Conservation (phyloP, 2,113 vertebrate genomes). For the Neotragus pygmaeus region DNA sequence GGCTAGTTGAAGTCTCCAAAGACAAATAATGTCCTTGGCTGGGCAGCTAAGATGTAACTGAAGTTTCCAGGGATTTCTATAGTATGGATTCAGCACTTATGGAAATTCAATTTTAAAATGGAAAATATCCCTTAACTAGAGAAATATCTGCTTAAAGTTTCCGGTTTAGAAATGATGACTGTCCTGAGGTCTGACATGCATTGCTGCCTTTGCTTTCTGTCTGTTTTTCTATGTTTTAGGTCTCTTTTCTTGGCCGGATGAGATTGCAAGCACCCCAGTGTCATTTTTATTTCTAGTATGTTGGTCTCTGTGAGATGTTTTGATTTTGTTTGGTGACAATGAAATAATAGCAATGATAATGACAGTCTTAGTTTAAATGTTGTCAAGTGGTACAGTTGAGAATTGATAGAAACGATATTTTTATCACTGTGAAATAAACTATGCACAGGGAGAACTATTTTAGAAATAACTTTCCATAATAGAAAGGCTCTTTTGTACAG, state of each 20-base stretch:
- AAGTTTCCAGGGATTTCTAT: background rate
- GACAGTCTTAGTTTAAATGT: background rate
- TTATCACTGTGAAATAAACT: background rate
- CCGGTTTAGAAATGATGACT: background rate
- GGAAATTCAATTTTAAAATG: background rate
- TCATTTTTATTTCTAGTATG: constrained; percentile 3
- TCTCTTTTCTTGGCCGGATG: background rate
- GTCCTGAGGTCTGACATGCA: background rate
- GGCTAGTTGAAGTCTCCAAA: constrained; percentile 5
- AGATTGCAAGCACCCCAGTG: background rate
- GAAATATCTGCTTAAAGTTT: background rate
- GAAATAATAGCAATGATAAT: background rate
- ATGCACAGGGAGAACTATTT: background rate
- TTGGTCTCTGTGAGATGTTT: background rate
- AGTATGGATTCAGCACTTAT: background rate
- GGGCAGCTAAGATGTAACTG: background rate
- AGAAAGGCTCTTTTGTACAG: background rate
- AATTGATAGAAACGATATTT: background rate
- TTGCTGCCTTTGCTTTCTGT: background rate
- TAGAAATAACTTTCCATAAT: background rate
- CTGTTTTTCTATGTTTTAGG: background rate
- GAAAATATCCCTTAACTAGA: background rate
- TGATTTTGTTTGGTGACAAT: constrained; percentile 16
- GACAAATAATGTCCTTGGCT: constrained; percentile 14
- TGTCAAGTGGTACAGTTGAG: background rate